phyloP scores from a whole-genome alignment of 2,113 vertebrate genomes.

The Mola mola region DNA sequence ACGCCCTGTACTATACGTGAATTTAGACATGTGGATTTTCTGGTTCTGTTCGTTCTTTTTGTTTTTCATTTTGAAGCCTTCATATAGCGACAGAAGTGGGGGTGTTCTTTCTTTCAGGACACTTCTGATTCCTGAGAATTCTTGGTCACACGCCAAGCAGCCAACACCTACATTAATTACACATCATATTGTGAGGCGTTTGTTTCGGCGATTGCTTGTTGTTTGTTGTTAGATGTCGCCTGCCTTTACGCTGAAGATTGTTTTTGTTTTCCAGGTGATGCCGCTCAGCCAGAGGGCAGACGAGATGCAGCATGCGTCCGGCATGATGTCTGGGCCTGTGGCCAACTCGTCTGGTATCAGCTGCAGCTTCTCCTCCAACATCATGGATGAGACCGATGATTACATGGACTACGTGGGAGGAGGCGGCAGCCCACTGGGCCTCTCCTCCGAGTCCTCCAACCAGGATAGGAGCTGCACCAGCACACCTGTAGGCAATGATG shows the following conservation, averaged over 20 bases:
- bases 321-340: slow-evolving; percentile 76
- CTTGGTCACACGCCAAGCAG: slow-evolving; percentile 42
- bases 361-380: slow-evolving; percentile 80
- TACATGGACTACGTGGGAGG: slow-evolving; percentile 92
- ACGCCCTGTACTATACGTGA: slow-evolving; percentile 2
- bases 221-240: not conserved
- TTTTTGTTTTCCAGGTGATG: slow-evolving; percentile 71
- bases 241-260: not conserved
- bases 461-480: slow-evolving; percentile 98
- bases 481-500: slow-evolving; percentile 95
- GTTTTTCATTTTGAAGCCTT: slow-evolving; percentile 11
- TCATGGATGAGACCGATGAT: slow-evolving; percentile 92
- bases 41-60: slow-evolving; percentile 43
- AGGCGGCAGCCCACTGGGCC: slow-evolving; percentile 88
- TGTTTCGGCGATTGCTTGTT: no score
- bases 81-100: slow-evolving; percentile 20
- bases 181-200: no score
- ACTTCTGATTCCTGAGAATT: slow-evolving; percentile 23
- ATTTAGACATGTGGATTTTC: slow-evolving; percentile 61
- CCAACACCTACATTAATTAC: slow-evolving; percentile 42
- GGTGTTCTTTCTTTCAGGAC: slow-evolving; percentile 24
- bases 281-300: slow-evolving; percentile 79
- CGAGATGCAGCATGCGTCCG: slow-evolving; percentile 76
- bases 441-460: slow-evolving; percentile 96
- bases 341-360: slow-evolving; percentile 71